These are phyloP conservation scores for Sorex araneus DNA, from an alignment of 2,113 vertebrate species.

Conservation along the genomic window DNA sequence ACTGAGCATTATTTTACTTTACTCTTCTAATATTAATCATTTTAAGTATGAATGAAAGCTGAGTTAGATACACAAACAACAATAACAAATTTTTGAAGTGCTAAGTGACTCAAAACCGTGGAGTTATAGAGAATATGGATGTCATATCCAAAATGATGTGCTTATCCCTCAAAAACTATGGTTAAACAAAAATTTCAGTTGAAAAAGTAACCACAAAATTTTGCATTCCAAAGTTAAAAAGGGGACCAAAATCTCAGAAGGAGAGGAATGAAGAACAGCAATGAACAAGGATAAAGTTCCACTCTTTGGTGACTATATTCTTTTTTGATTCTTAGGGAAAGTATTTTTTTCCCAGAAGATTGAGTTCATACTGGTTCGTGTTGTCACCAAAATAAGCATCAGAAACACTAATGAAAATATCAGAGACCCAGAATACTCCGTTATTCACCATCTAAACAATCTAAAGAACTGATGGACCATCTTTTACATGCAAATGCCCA, in stretches of 20 bases:
- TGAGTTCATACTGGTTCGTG: background rate
- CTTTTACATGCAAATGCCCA: background rate
- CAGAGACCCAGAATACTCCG: background rate
- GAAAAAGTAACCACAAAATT: conserved; percentile 26
- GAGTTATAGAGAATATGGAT: background rate
- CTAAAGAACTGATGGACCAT: background rate
- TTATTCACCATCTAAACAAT: background rate
- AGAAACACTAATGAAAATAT: background rate
- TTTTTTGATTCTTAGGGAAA: conserved; percentile 23
- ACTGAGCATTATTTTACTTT: background rate
- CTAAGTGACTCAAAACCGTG: background rate
- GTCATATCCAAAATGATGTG: conserved; percentile 9
- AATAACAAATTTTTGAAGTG: conserved; percentile 4
- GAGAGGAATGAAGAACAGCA: background rate
- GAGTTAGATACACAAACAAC: background rate
- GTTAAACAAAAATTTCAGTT: background rate
- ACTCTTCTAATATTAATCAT: background rate
- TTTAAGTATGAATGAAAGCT: background rate
- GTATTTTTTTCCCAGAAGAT: background rate
- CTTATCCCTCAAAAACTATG: conserved; percentile 24
- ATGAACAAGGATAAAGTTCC: background rate
- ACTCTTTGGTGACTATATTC: background rate
- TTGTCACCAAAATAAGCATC: background rate
- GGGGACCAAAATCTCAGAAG: background rate
- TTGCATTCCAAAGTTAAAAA: background rate